Evolutionary conservation across 1,140 invertebrate genomes (phyloP).

Genomic region (Diuraphis noxia): DNA sequence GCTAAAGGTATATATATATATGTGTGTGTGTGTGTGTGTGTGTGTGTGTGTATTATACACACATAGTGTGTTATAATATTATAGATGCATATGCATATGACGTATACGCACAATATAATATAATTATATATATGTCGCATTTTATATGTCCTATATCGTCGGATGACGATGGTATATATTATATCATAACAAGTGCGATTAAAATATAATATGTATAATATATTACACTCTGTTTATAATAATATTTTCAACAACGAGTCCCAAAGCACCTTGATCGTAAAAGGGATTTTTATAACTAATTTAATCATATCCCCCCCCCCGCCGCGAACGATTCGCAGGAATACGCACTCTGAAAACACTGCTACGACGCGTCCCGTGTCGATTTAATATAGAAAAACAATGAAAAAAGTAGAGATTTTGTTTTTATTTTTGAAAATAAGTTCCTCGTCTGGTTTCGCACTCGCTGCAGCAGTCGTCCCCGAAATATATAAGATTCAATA

Average conservation of each 20-base stretch:
- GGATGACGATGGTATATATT: constrained; percentile 9
- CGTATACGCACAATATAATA: neutral
- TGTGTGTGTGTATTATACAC: neutral
- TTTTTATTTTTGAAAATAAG: neutral
- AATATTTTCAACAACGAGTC: neutral
- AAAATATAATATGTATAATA: neutral
- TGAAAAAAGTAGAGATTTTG: neutral
- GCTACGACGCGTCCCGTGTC: neutral
- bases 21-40: neutral
- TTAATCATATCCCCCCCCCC: neutral
- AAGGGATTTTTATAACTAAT: neutral
- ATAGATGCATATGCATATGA: neutral
- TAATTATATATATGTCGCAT: neutral
- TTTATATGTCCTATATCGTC: neutral
- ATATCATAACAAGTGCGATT: neutral
- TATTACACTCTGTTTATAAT: neutral
- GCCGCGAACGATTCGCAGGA: neutral
- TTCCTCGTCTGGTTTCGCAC: neutral
- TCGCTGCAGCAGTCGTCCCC: too few relatives aligned
- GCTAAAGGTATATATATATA: neutral
- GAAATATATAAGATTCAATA: neutral
- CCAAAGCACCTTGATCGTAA: neutral
- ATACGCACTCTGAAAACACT: neutral
- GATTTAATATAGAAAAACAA: neutral
- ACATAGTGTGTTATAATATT: neutral